These are phyloP conservation scores for Cosmorhoe ocellata DNA, from an alignment of 2,888 invertebrate species.

Conservation along the genomic window DNA sequence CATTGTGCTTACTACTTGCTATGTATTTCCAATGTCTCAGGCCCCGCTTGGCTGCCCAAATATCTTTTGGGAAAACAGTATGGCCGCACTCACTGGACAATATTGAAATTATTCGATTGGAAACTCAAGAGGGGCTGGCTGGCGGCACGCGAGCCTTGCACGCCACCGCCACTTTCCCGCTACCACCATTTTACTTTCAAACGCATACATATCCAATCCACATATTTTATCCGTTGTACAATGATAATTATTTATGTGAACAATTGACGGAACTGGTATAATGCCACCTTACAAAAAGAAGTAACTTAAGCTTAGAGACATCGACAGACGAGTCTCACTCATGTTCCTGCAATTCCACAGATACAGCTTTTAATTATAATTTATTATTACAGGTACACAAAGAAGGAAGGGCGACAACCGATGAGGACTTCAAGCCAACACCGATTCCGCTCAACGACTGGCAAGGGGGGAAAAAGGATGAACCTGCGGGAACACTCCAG, in stretches of 20 bases:
- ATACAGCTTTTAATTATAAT: conserved; percentile 9
- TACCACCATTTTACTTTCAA: conserved; percentile 77
- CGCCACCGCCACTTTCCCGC: conserved; percentile 71
- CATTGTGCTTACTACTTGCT: background rate
- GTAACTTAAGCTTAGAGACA: too few relatives aligned
- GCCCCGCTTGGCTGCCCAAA: conserved; percentile 21
- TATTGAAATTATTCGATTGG: conserved; percentile 64
- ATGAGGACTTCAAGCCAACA: conserved; percentile 66
- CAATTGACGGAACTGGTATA: conserved; percentile 9
- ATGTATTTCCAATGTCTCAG: background rate
- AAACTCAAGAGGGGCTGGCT: conserved; percentile 58
- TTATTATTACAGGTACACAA: conserved; percentile 58
- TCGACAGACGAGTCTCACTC: too few relatives aligned
- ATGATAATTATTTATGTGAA: conserved; percentile 33
- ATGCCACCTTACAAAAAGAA: too few relatives aligned
- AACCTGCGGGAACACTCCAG: conserved; percentile 51
- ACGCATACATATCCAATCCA: conserved; percentile 65
- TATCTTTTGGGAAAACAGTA: conserved; percentile 26
- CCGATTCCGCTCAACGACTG: conserved; percentile 70
- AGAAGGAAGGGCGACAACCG: conserved; percentile 52
- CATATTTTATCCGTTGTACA: conserved; percentile 45
- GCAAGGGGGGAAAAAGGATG: conserved; percentile 49
- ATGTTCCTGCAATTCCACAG: too few relatives aligned
- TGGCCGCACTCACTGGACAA: conserved; percentile 32
- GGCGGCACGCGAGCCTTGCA: conserved; percentile 59